These are phyloP conservation scores for Drosophila kokeensis DNA, from an alignment of 2,888 invertebrate species.

Conservation along the genomic window DNA sequence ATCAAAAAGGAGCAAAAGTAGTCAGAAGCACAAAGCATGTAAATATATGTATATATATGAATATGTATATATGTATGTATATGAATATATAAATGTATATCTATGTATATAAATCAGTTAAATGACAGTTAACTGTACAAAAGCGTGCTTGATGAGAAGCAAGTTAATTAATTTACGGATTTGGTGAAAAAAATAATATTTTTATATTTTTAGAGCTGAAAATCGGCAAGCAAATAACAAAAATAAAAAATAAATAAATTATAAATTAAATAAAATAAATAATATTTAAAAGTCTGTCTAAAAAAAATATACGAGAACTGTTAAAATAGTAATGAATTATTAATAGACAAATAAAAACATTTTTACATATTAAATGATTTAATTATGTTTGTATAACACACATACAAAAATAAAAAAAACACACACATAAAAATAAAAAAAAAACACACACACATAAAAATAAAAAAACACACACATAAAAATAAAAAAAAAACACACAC, in stretches of 20 bases:
- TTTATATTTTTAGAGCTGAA: not conserved
- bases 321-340: not conserved
- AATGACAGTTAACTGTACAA: slow-evolving; percentile 3
- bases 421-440: not conserved
- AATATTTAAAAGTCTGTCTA: not conserved
- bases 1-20: slow-evolving; percentile 4
- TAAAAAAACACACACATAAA: not conserved
- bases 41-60: not conserved
- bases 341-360: not conserved
- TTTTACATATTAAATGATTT: not conserved
- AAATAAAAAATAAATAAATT: not conserved
- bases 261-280: not conserved
- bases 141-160: not conserved
- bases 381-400: not conserved
- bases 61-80: not conserved
- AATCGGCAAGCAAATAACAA: not conserved
- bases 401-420: not conserved
- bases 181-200: not conserved
- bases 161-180: not conserved
- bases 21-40: slow-evolving; percentile 9
- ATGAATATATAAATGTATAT: not conserved
- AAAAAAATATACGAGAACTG: not conserved
- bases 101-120: slow-evolving; percentile 18
- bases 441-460: not conserved
- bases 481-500: not conserved